Conservation (phyloP, 2,888 invertebrate species). For the Zonitis immaculata region DNA sequence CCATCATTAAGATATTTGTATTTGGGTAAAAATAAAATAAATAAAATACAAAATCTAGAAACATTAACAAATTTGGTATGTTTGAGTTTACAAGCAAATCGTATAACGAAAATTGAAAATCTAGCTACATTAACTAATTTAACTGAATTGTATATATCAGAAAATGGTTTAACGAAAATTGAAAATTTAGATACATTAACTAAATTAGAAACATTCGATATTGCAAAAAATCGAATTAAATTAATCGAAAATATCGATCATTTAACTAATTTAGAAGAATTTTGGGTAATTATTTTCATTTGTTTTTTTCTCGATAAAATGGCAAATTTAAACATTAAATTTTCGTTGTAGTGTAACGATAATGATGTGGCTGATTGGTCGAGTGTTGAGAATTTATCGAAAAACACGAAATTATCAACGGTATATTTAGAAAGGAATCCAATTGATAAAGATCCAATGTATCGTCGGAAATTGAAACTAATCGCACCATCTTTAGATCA, state of each 20-base stretch:
- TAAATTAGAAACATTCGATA: slow-evolving; percentile 78
- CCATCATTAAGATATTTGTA: slow-evolving; percentile 72
- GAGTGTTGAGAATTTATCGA: slow-evolving; percentile 68
- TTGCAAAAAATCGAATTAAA: slow-evolving; percentile 82
- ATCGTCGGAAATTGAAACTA: slow-evolving; percentile 86
- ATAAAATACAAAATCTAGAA: slow-evolving; percentile 77
- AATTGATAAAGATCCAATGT: slow-evolving; percentile 74
- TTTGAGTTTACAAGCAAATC: slow-evolving; percentile 87
- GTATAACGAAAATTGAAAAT: slow-evolving; percentile 82
- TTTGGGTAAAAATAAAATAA: slow-evolving; percentile 93
- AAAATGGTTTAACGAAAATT: slow-evolving; percentile 81
- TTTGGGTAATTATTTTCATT: slow-evolving; percentile 98
- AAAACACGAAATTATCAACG: slow-evolving; percentile 67
- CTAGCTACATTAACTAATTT: slow-evolving; percentile 68
- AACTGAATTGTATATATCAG: slow-evolving; percentile 87
- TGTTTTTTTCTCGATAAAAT: too few species aligned
- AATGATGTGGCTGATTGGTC: slow-evolving; percentile 84
- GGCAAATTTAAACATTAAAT: too few species aligned
- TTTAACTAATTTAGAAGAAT: slow-evolving; percentile 77
- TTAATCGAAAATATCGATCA: slow-evolving; percentile 73
- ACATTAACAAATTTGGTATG: slow-evolving; percentile 67
- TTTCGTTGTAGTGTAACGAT: slow-evolving; percentile 73
- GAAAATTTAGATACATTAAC: slow-evolving; percentile 69
- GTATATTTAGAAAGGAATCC: slow-evolving; percentile 96
- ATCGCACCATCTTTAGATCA: slow-evolving; percentile 81